Evolutionary conservation across 2,888 invertebrate genomes (phyloP).

Genomic region (Helobdella robusta): DNA sequence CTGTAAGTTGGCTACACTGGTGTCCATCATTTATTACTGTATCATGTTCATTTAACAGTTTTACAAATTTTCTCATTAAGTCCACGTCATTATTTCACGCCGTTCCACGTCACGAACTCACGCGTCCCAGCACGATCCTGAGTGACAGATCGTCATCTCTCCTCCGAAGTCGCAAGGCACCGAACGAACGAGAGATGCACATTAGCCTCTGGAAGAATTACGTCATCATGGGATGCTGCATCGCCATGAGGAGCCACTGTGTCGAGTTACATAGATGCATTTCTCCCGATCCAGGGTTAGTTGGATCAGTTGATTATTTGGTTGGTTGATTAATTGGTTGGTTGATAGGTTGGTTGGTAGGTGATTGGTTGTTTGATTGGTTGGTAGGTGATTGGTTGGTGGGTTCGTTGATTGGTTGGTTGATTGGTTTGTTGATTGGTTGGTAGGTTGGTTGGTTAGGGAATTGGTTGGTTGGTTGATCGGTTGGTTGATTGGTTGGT

Average conservation of each 20-base stretch:
- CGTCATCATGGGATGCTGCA: conserved; percentile 85
- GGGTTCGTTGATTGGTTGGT: too few species aligned
- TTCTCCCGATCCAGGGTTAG: conserved; percentile 31
- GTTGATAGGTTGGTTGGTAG: too few species aligned
- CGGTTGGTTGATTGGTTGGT: too few species aligned
- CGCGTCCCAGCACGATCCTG: conserved; percentile 3
- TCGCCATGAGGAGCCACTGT: conserved; percentile 72
- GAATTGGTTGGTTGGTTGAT: too few species aligned
- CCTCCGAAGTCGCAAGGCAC: conserved; percentile 62
- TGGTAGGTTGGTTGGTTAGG: too few species aligned
- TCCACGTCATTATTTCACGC: too few species aligned
- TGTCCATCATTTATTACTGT: background rate
- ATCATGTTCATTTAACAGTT: background rate
- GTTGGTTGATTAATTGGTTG: too few species aligned
- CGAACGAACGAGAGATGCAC: conserved; percentile 85
- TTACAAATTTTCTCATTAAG: too few species aligned
- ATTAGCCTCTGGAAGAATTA: conserved; percentile 97
- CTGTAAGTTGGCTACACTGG: conserved; percentile 42
- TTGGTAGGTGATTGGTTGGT: too few species aligned
- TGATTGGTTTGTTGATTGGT: too few species aligned
- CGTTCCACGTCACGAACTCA: background rate
- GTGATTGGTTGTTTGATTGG: too few species aligned
- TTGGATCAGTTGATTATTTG: too few species aligned
- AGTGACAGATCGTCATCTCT: conserved; percentile 76
- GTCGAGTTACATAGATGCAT: conserved; percentile 28